Percentiles rank a stretch among this genome's conserved stretches.
phyloP scores from a whole-genome alignment of 2,888 invertebrate genomes.

The Stenodera caucasica region DNA sequence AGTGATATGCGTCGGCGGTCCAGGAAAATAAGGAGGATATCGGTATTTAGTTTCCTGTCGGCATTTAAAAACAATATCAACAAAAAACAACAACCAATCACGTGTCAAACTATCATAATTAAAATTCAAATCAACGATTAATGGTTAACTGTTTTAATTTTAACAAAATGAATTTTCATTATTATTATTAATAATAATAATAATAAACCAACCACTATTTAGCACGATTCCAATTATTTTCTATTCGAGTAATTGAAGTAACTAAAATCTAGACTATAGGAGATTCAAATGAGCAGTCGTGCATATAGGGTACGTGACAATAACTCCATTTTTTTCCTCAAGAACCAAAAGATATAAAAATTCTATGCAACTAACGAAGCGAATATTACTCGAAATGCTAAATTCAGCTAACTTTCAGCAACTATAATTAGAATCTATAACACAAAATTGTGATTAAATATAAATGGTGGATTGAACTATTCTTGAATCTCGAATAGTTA shows the following conservation, averaged over 20 bases:
- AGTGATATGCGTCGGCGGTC: slow-evolving; percentile 36
- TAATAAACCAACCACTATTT: too few species aligned
- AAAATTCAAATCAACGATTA: slow-evolving; percentile 9
- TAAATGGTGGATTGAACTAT: background rate
- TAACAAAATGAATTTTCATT: background rate
- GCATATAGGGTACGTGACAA: background rate
- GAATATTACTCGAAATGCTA: background rate
- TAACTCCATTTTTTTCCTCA: background rate
- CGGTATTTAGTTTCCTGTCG: slow-evolving; percentile 38
- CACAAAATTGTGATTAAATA: too few species aligned
- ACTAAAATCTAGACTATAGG: background rate
- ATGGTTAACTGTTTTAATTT: background rate
- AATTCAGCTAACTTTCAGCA: background rate
- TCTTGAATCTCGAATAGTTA: background rate
- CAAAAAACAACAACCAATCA: slow-evolving; percentile 3
- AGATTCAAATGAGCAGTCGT: slow-evolving; percentile 6
- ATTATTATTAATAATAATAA: background rate
- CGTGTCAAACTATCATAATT: slow-evolving; percentile 8
- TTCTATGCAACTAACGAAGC: background rate
- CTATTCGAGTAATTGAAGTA: too few species aligned
- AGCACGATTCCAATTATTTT: background rate
- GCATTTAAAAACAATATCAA: slow-evolving; percentile 8
- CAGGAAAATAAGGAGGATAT: slow-evolving; percentile 40
- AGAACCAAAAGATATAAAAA: background rate
- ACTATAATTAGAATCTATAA: background rate